Evolutionary conservation across 2,797 vertebrate species (phyloP).

Genomic region (Antennarius maculatus): DNA sequence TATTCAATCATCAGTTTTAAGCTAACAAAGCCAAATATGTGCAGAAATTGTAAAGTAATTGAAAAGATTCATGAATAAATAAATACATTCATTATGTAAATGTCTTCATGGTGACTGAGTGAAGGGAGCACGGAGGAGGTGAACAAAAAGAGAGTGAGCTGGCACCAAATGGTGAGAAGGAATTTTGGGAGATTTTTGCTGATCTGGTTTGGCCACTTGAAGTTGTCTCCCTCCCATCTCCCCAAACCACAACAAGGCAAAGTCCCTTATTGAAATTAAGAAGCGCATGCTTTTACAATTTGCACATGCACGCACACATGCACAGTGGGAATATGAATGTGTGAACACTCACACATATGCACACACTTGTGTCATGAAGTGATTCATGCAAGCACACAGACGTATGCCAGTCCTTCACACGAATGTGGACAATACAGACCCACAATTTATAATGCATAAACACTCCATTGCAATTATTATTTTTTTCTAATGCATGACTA

Average conservation of each 20-base stretch:
- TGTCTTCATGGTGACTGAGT: constrained; percentile 49
- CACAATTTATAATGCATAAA: constrained; percentile 68
- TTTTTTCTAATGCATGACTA: constrained; percentile 71
- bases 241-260: constrained; percentile 83
- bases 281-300: constrained; percentile 84
- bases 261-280: constrained; percentile 83
- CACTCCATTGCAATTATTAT: constrained; percentile 67
- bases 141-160: constrained; percentile 51
- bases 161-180: constrained; percentile 64
- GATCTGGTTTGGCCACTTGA: constrained; percentile 81
- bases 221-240: constrained; percentile 72
- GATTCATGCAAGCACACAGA: constrained; percentile 37
- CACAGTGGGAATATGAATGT: constrained; percentile 50
- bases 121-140: constrained; percentile 35
- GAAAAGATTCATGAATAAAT: constrained; percentile 67
- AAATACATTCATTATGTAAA: constrained; percentile 66
- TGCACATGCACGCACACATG: constrained; percentile 74
- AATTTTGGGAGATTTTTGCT: constrained; percentile 79
- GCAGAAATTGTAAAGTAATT: constrained; percentile 57
- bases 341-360: constrained; percentile 45
- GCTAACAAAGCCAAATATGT: constrained; percentile 22
- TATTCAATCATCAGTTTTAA: constrained; percentile 33
- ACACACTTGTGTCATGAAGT: constrained; percentile 9
- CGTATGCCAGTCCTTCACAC: constrained; percentile 52
- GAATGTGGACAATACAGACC: constrained; percentile 57